Percentiles rank a stretch among this genome's conserved stretches.
Evolutionary conservation across 2,113 vertebrate species (phyloP).

Genomic region (Halcyon malimbica): DNA sequence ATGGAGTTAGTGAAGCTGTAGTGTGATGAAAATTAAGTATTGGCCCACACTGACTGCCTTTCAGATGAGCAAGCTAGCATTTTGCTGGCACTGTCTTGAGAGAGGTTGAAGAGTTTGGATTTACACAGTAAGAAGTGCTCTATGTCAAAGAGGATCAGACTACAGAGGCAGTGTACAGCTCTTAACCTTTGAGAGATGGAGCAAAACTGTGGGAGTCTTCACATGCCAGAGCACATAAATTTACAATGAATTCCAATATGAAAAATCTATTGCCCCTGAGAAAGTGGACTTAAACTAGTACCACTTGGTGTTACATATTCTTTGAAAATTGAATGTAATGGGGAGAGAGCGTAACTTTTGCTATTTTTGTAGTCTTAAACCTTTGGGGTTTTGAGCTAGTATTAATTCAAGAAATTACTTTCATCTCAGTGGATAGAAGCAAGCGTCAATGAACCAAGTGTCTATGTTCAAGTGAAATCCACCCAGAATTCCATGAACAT

Average conservation of each 20-base stretch:
- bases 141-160: accelerated
- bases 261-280: neutral
- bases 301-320: neutral
- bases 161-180: neutral
- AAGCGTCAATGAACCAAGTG: neutral
- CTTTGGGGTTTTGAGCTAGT: neutral
- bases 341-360: neutral
- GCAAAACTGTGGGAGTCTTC: neutral
- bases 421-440: neutral
- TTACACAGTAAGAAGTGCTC: neutral
- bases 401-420: neutral
- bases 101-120: neutral
- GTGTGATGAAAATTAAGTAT: neutral
- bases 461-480: neutral
- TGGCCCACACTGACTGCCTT: neutral
- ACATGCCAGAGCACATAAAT: neutral
- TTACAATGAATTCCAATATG: neutral
- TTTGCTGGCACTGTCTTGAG: neutral
- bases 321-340: neutral
- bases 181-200: neutral
- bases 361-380: neutral
- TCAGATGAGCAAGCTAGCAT: neutral
- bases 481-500: neutral
- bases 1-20: neutral
- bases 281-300: neutral